Percentiles rank a stretch among this genome's conserved stretches.
Conservation (phyloP, 1,140 invertebrate species). For the Coptotermes formosanus region DNA sequence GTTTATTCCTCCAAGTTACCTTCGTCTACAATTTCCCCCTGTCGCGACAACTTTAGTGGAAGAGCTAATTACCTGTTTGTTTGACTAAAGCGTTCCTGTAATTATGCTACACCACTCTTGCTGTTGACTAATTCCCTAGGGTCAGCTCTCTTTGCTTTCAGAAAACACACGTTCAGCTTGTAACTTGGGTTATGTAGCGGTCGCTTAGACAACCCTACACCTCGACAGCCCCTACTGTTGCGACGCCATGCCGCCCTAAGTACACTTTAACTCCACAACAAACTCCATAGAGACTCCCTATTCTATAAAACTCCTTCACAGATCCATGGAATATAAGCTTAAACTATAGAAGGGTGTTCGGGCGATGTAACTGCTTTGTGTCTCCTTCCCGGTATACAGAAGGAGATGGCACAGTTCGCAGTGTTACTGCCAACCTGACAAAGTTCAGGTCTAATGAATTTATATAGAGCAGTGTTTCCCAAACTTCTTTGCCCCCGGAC, state of each 20-base stretch:
- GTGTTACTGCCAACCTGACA: too few species aligned
- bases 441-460: too few species aligned
- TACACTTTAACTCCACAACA: conserved; percentile 12
- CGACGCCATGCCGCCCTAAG: neutral
- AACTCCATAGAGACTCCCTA: neutral
- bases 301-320: neutral
- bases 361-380: too few species aligned
- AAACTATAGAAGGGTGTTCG: neutral
- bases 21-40: neutral
- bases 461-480: too few species aligned
- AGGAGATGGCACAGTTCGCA: too few species aligned
- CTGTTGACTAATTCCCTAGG: neutral
- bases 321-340: too few species aligned
- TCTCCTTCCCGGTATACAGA: too few species aligned
- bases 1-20: neutral
- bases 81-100: neutral
- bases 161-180: neutral
- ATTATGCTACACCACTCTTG: neutral
- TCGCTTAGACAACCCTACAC: neutral
- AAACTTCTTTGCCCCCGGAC: too few species aligned
- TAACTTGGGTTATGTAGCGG: neutral
- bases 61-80: conserved; percentile 4
- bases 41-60: neutral
- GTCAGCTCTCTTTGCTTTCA: neutral
- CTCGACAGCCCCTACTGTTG: neutral